Percentiles rank a stretch among this genome's conserved stretches.
These are phyloP conservation scores for Drosophila murphyi DNA, from an alignment of 1,140 invertebrate genomes.

Conservation along the genomic window DNA sequence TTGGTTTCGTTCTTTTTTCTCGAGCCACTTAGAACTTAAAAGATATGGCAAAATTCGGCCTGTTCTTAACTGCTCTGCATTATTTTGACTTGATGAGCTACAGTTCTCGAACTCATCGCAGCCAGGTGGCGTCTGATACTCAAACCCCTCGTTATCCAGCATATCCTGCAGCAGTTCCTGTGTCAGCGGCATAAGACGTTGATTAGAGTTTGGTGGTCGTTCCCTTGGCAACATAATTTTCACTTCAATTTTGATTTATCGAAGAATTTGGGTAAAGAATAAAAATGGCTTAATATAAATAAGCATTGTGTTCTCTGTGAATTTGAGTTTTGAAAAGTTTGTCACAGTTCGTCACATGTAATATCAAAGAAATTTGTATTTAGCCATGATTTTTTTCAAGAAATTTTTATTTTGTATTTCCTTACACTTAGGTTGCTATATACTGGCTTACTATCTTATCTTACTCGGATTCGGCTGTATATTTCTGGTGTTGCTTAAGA, in stretches of 20 bases:
- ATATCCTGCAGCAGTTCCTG: slow-evolving; percentile 37
- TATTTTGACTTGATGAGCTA: background rate
- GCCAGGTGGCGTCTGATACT: slow-evolving; percentile 26
- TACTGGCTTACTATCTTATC: slow-evolving; percentile 1
- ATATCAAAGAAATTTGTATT: background rate
- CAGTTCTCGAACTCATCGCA: background rate
- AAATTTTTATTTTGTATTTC: slow-evolving; percentile 32
- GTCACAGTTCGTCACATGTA: background rate
- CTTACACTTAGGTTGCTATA: slow-evolving; percentile 15
- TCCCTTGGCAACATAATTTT: slow-evolving; percentile 25
- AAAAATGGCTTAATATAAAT: too few relatives aligned
- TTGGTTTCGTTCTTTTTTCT: too few relatives aligned
- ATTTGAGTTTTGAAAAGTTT: background rate
- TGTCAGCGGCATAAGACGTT: slow-evolving; percentile 15
- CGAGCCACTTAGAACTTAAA: too few relatives aligned
- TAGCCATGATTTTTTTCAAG: slow-evolving; percentile 21
- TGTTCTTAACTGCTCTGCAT: background rate
- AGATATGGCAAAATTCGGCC: too few relatives aligned
- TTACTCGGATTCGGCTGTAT: background rate
- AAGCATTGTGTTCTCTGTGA: too few relatives aligned
- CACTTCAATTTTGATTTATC: slow-evolving; percentile 10
- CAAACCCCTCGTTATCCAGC: slow-evolving; percentile 1
- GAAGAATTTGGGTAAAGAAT: background rate
- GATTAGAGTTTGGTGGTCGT: background rate
- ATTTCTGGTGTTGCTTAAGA: background rate